Conservation (phyloP, 2,888 invertebrate genomes). For the Campopleginae sp. region DNA sequence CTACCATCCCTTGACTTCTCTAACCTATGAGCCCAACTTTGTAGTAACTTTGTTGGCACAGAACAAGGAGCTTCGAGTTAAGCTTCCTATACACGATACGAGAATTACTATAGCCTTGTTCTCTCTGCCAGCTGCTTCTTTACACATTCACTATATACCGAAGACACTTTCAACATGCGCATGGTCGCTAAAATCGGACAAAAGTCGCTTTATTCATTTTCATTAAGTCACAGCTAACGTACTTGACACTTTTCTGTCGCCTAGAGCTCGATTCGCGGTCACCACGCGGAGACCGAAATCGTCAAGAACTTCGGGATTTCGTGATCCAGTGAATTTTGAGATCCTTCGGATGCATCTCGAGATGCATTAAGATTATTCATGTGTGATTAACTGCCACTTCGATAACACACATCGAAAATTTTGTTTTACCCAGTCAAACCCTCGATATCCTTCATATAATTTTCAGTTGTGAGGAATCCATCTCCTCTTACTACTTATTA, state of each 20-base stretch:
- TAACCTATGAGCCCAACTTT: conserved; percentile 23
- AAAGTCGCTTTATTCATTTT: neutral
- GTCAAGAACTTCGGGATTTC: neutral
- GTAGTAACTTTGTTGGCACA: conserved; percentile 56
- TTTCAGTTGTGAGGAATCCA: conserved; percentile 16
- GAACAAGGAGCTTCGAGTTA: conserved; percentile 55
- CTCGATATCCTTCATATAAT: neutral
- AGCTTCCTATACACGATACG: conserved; percentile 46
- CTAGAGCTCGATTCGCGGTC: neutral
- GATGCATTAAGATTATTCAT: neutral
- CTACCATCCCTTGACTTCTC: conserved; percentile 10
- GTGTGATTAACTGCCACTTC: conserved; percentile 45
- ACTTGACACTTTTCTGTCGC: neutral
- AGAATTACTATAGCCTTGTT: conserved; percentile 45
- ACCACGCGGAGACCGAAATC: neutral
- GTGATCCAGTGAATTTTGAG: neutral
- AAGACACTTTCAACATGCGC: neutral
- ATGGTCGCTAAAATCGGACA: neutral
- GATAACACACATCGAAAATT: conserved; percentile 55
- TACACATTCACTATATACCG: neutral
- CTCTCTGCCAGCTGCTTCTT: neutral
- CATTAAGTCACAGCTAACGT: neutral
- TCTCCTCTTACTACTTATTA: neutral
- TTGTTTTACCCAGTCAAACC: conserved; percentile 38
- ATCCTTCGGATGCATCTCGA: neutral